Conservation (phyloP, 1,140 invertebrate species). For the Wiebesia pumilae region DNA sequence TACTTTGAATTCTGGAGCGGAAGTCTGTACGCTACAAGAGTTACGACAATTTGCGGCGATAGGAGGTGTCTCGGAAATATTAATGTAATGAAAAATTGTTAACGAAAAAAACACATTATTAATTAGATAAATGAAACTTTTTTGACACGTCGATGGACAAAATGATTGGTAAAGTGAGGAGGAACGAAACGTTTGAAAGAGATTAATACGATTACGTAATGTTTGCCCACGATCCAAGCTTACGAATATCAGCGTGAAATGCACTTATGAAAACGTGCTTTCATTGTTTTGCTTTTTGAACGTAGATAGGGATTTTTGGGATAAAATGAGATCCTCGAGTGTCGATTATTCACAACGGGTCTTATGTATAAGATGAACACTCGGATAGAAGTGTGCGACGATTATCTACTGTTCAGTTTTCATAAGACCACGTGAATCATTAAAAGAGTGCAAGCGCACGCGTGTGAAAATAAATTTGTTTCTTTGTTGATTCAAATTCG, state of each 20-base stretch:
- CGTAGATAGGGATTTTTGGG: background rate
- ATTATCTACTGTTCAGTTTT: constrained; percentile 31
- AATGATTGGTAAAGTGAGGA: too few relatives aligned
- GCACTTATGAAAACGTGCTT: constrained; percentile 22
- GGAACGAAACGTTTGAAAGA: background rate
- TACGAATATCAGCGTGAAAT: background rate
- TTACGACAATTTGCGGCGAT: too few relatives aligned
- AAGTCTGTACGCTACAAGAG: too few relatives aligned
- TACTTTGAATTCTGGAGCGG: too few relatives aligned
- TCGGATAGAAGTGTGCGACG: background rate
- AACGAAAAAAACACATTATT: too few relatives aligned
- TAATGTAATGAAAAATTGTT: too few relatives aligned
- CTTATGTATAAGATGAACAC: constrained; percentile 17
- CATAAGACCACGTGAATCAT: constrained; percentile 40
- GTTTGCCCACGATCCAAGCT: background rate
- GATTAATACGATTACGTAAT: constrained; percentile 14
- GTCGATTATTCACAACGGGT: constrained; percentile 6
- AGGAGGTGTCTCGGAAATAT: too few relatives aligned
- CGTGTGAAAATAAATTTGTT: constrained; percentile 17
- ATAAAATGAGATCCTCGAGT: constrained; percentile 12
- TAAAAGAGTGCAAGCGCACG: background rate
- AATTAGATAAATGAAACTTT: too few relatives aligned
- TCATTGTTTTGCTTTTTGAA: constrained; percentile 29
- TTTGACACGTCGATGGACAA: too few relatives aligned
- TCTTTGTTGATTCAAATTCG: background rate